phyloP scores from a whole-genome alignment of 2,797 vertebrate genomes.

The Oceanodroma leucorhoa region DNA sequence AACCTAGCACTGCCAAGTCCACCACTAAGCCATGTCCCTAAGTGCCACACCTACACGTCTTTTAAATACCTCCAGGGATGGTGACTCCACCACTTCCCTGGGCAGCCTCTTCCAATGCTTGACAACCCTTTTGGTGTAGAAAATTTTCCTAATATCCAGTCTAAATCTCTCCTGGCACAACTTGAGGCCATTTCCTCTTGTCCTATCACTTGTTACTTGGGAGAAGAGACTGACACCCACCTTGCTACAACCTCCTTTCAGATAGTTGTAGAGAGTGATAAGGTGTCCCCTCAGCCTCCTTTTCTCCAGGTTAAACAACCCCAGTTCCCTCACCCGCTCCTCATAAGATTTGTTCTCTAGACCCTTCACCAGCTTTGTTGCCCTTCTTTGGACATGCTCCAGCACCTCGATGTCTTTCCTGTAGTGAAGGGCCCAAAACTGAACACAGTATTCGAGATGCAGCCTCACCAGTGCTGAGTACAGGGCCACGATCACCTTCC shows the following conservation, averaged over 20 bases:
- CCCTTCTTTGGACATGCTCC: accelerated
- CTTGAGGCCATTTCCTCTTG: no score
- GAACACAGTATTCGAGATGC: not conserved
- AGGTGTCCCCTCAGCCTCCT: no score
- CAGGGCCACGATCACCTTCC: accelerated
- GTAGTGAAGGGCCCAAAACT: not conserved
- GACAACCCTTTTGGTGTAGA: no score
- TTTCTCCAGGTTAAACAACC: no score
- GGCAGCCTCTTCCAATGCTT: no score
- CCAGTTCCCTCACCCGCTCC: accelerated
- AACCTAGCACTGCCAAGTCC: not conserved
- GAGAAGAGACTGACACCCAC: no score
- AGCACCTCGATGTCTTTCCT: not conserved
- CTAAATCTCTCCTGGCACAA: no score
- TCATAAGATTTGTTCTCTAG: not conserved
- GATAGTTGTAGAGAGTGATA: no score
- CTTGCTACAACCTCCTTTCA: no score
- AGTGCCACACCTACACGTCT: not conserved
- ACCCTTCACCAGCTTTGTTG: accelerated
- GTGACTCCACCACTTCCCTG: no score
- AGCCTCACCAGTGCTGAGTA: accelerated
- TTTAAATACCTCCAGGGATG: not conserved
- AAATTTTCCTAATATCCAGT: no score
- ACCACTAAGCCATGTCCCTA: not conserved
- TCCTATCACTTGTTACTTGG: no score